Conservation (phyloP, 2,797 vertebrate genomes). For the Danio jaintianensis region DNA sequence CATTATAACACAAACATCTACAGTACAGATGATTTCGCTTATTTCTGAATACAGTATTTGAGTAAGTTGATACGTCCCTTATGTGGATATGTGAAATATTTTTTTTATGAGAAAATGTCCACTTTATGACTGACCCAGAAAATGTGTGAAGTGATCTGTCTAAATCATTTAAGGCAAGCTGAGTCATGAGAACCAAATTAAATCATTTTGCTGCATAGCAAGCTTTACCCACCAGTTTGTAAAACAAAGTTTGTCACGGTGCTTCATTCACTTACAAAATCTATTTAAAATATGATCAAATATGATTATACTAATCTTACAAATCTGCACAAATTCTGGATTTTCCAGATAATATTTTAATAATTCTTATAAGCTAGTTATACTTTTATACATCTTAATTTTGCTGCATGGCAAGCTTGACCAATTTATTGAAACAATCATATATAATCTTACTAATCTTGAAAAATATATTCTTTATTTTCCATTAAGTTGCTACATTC, state of each 20-base stretch:
- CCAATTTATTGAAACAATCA: too few relatives aligned
- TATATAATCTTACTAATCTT: too few relatives aligned
- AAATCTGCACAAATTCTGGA: background rate
- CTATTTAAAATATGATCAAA: background rate
- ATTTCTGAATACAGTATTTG: background rate
- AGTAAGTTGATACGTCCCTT: background rate
- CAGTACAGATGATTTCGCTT: background rate
- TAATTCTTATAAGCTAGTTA: too few relatives aligned
- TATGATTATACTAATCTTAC: too few relatives aligned
- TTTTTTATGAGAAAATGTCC: background rate
- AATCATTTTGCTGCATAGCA: background rate
- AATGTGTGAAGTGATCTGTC: background rate
- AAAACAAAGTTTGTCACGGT: background rate
- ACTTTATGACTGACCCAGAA: background rate
- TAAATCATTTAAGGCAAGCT: background rate
- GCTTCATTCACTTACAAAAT: background rate
- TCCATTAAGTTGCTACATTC: background rate
- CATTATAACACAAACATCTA: slow-evolving; percentile 8
- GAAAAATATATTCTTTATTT: too few relatives aligned
- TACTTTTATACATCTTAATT: too few relatives aligned
- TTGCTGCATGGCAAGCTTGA: too few relatives aligned
- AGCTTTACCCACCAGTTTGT: background rate
- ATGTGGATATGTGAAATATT: background rate
- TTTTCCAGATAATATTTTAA: background rate
- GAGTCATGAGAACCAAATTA: background rate